phyloP scores from a whole-genome alignment of 64 coral and sea anemone genomes.

The Orbicella faveolata region DNA sequence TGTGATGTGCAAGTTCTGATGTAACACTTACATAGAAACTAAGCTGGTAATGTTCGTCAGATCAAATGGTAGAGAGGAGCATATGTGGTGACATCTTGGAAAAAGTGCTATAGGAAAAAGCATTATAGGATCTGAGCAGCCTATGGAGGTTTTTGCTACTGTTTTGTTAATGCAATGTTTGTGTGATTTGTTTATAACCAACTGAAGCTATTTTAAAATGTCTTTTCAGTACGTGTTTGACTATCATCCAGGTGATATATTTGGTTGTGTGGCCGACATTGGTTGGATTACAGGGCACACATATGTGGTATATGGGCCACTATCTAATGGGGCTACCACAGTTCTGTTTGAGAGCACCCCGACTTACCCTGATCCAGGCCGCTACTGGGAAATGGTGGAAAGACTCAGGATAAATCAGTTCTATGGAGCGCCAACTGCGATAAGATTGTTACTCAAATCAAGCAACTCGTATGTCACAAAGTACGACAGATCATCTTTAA shows the following conservation, averaged over 20 bases:
- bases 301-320: slow-evolving; percentile 95
- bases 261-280: slow-evolving; percentile 94
- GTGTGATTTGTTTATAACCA: not conserved
- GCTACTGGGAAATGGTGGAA: slow-evolving; percentile 98
- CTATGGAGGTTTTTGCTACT: too few relatives aligned
- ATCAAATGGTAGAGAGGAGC: too few relatives aligned
- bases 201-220: not conserved
- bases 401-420: slow-evolving; percentile 84
- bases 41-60: too few relatives aligned
- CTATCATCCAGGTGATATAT: slow-evolving; percentile 88
- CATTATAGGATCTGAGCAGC: too few relatives aligned
- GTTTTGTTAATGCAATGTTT: too few relatives aligned
- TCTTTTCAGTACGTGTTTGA: slow-evolving; percentile 82
- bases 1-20: too few relatives aligned
- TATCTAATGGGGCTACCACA: slow-evolving; percentile 89
- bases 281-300: slow-evolving; percentile 98
- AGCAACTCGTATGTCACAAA: slow-evolving; percentile 84
- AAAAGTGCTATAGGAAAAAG: too few relatives aligned
- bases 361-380: slow-evolving; percentile 92
- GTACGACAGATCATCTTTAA: slow-evolving; percentile 90
- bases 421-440: slow-evolving; percentile 90
- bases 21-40: too few relatives aligned
- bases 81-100: too few relatives aligned
- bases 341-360: slow-evolving; percentile 95
- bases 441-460: slow-evolving; percentile 87